These are phyloP conservation scores for Yponomeuta evonymella DNA, from an alignment of 2,888 invertebrate species.

Conservation along the genomic window DNA sequence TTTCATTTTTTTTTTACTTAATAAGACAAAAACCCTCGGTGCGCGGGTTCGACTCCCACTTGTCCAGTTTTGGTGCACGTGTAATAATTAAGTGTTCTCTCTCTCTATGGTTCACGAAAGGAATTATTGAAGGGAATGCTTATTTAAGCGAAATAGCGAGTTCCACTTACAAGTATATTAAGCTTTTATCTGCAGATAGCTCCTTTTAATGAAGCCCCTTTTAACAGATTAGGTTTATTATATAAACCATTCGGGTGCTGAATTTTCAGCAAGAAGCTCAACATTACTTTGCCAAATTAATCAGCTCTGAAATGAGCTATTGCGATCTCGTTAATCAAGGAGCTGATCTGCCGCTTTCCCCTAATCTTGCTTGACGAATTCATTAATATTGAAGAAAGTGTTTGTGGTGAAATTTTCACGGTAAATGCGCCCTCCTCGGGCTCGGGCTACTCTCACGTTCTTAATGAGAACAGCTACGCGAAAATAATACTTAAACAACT, in stretches of 20 bases:
- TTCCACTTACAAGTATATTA: not conserved
- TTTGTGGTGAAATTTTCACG: not conserved
- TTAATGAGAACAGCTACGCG: not conserved
- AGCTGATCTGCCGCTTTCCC: not conserved
- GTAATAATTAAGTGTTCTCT: too few species aligned
- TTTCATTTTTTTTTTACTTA: too few species aligned
- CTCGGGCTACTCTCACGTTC: not conserved
- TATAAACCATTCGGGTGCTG: too few species aligned
- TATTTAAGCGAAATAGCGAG: not conserved
- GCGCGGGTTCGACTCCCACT: too few species aligned
- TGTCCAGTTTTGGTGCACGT: not conserved
- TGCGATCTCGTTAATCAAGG: not conserved
- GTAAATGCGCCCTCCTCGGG: not conserved
- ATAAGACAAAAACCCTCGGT: too few species aligned
- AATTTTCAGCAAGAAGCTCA: too few species aligned
- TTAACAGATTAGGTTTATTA: not conserved
- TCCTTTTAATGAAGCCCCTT: not conserved
- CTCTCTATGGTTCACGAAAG: not conserved
- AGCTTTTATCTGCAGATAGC: not conserved
- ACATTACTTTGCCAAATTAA: not conserved
- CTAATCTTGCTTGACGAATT: not conserved
- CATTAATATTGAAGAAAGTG: not conserved
- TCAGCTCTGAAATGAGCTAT: not conserved
- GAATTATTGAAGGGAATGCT: not conserved
- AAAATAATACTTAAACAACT: not conserved